phyloP scores from a whole-genome alignment of 2,113 vertebrate species.

The Dipodomys ordii region DNA sequence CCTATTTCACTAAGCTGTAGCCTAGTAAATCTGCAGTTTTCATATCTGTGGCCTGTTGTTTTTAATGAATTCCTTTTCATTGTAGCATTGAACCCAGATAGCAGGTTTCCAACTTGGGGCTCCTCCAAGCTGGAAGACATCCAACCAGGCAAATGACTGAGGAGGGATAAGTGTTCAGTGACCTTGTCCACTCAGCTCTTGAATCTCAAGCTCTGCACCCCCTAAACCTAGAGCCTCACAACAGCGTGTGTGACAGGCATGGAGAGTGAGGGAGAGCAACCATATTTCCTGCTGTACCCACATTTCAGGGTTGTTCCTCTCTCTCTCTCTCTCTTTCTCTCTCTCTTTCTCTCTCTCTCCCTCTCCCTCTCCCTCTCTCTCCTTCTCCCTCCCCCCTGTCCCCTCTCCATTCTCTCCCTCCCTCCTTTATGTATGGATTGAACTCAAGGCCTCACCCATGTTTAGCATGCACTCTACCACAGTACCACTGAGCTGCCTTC shows the following conservation, averaged over 20 bases:
- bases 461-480: neutral
- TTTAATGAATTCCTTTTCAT: constrained; percentile 68
- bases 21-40: constrained; percentile 51
- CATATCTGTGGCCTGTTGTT: constrained; percentile 60
- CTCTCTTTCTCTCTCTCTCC: too few species aligned
- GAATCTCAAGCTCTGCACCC: neutral
- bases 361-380: neutral
- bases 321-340: neutral
- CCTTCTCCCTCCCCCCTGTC: too few species aligned
- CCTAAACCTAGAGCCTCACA: neutral
- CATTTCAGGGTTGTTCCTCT: neutral
- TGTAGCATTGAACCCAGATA: constrained; percentile 54
- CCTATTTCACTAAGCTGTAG: constrained; percentile 18
- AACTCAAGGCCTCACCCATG: neutral
- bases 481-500: neutral
- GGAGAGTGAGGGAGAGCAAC: neutral
- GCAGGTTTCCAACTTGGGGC: constrained; percentile 51
- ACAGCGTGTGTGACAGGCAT: neutral
- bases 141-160: neutral
- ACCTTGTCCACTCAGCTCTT: neutral
- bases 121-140: constrained; percentile 28
- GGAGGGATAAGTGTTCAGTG: neutral
- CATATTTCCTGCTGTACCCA: neutral
- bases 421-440: neutral
- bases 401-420: neutral